Evolutionary conservation across 2,797 vertebrate genomes (phyloP), one percentile per base, ranked within the genome.

Genomic region (Masticophis lateralis): DNA sequence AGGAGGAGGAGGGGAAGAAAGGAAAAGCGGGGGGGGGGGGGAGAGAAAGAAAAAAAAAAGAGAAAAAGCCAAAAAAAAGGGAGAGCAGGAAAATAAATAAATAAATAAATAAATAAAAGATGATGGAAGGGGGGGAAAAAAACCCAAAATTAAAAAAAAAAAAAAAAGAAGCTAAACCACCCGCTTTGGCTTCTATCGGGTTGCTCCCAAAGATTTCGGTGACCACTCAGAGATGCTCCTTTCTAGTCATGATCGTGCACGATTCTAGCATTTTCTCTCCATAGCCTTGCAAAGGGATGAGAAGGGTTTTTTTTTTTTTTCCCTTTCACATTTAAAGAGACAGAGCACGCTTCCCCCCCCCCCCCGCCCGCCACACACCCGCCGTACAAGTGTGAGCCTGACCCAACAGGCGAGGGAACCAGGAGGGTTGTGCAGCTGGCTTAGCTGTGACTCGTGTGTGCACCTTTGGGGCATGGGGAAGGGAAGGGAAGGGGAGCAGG

Each of bases 211-310:
- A 97, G 97, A 96, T 96, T 96, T 97, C 97, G 86, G 97, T 96
- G 97, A 96, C 97, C 96, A 97, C 97, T 97, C 97, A 96, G 96
- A 96, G 97, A 97, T 98, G 97, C 97, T 98, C 97, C 97, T 98
- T 98, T 97, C 97, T 97, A 98, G 97, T 98, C 98, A 98, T 98
- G 98, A 98, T 98, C 98, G 96, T 96, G 97, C 97, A 97, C 97
- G 93, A 96, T 98, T 98, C 98, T 98, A 98, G 98, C 97, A 98
- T 97, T 98, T 98, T 98, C 98, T 98, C 97, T 98, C 97, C 97
- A 97, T 97, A 98, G 98, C 97, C 97, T 98, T 97, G 96, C 97
- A 97, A 97, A 97, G 96, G 97, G 96, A 47, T 97, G 96, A 97
- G 97, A 97, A 97, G 96, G 97, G 96, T 5, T 2, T 5, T n/a